Evolutionary conservation across 2,888 invertebrate genomes (phyloP).

Genomic region (Diachrysia chrysitis): DNA sequence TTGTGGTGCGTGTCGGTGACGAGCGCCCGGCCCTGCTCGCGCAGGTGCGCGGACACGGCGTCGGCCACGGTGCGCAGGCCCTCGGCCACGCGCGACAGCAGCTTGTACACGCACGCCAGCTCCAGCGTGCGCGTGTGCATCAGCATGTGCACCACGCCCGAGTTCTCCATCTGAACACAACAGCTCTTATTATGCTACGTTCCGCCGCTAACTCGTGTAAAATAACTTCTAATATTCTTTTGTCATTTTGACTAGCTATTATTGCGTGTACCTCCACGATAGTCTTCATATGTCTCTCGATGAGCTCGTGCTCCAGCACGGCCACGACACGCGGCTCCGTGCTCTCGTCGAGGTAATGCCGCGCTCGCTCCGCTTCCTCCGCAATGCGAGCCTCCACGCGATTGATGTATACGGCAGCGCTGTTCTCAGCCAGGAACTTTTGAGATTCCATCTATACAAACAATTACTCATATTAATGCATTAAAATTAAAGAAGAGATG

Average conservation of each 20-base stretch:
- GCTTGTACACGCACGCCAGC: conserved; percentile 99
- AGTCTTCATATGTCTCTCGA: conserved; percentile 99
- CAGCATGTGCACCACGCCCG: conserved; percentile 99
- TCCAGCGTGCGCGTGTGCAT: conserved; percentile 99
- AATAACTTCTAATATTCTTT: too few species aligned
- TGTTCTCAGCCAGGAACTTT: conserved; percentile 99
- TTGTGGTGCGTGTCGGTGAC: conserved; percentile 97
- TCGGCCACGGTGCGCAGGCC: conserved; percentile 99
- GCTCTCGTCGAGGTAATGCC: conserved; percentile 98
- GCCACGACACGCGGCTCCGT: conserved; percentile 98
- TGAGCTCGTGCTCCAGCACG: conserved; percentile 99
- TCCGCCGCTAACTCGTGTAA: too few species aligned
- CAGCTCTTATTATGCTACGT: too few species aligned
- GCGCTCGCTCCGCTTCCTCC: conserved; percentile 99
- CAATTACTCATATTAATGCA: not conserved
- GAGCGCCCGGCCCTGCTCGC: conserved; percentile 98
- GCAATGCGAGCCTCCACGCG: conserved; percentile 99
- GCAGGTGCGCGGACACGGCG: conserved; percentile 97
- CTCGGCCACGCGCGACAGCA: conserved; percentile 96
- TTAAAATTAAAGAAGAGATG: too few species aligned
- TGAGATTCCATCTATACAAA: conserved; percentile 96
- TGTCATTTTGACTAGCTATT: too few species aligned
- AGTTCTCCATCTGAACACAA: conserved; percentile 97
- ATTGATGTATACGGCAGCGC: conserved; percentile 99
- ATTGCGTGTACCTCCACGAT: conserved; percentile 78